These are phyloP conservation scores for Indicator indicator DNA, from an alignment of 2,113 vertebrate species.

Conservation along the genomic window DNA sequence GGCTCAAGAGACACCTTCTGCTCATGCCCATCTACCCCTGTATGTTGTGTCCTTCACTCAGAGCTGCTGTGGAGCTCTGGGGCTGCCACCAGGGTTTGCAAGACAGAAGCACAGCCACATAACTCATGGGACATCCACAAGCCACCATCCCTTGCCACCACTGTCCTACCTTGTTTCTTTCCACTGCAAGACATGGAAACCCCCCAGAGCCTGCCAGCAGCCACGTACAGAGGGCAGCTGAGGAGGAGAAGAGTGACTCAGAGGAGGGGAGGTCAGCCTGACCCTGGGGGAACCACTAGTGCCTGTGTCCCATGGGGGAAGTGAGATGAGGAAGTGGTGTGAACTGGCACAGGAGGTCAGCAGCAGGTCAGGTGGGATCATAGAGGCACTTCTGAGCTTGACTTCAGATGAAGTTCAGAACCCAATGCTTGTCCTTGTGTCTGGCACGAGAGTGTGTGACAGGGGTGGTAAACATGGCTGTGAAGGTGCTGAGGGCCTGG, in stretches of 20 bases:
- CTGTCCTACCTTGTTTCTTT: not conserved
- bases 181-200: not conserved
- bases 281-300: not conserved
- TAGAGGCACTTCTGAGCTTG: not conserved
- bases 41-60: not conserved
- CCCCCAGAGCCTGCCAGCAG: not conserved
- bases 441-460: not conserved
- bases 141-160: not conserved
- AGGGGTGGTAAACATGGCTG: rapidly evolving
- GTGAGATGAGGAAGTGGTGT: not conserved
- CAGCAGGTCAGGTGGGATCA: not conserved
- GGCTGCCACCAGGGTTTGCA: not conserved
- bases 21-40: not conserved
- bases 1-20: not conserved
- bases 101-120: not conserved
- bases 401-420: not conserved
- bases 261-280: not conserved
- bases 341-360: not conserved
- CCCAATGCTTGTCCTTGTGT: rapidly evolving
- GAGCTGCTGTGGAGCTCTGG: not conserved
- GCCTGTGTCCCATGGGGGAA: not conserved
- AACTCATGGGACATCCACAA: not conserved
- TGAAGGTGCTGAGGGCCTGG: too few relatives aligned
- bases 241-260: conserved; percentile 39
- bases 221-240: not conserved